Conservation (phyloP, 2,888 invertebrate species). For the Campoplex capitator region DNA sequence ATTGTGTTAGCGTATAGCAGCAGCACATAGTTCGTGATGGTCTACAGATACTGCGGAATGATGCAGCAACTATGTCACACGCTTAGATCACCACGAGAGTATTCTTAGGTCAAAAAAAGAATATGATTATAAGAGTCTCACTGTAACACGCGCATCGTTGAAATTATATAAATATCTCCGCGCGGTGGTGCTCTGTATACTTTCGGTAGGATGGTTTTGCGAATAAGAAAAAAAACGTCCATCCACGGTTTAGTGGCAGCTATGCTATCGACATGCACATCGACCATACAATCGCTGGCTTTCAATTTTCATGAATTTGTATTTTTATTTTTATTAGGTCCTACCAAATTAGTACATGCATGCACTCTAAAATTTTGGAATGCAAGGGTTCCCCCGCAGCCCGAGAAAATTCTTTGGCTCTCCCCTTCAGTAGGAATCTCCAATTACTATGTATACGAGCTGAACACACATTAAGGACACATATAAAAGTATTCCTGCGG, state of each 20-base stretch:
- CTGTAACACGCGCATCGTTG: too few relatives aligned
- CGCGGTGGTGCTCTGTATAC: not conserved
- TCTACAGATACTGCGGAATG: too few relatives aligned
- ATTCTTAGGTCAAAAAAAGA: too few relatives aligned
- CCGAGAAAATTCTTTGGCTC: not conserved
- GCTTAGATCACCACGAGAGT: too few relatives aligned
- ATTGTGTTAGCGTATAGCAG: conserved; percentile 59
- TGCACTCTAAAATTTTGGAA: not conserved
- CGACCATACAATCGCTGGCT: not conserved
- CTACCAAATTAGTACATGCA: too few relatives aligned
- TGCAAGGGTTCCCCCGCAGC: not conserved
- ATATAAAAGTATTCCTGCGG: conserved; percentile 13
- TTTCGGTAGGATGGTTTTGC: not conserved
- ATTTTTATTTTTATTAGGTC: not conserved
- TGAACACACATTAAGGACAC: not conserved
- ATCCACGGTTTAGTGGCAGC: not conserved
- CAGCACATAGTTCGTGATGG: conserved; percentile 27
- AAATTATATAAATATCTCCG: too few relatives aligned
- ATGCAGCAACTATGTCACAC: too few relatives aligned
- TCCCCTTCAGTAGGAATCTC: not conserved
- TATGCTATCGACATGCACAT: not conserved
- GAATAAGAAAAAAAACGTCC: not conserved
- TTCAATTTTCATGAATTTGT: not conserved
- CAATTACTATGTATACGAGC: not conserved
- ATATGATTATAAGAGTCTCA: too few relatives aligned